Evolutionary conservation across 2,888 invertebrate genomes (phyloP).

Genomic region (Copidosoma aretas): DNA sequence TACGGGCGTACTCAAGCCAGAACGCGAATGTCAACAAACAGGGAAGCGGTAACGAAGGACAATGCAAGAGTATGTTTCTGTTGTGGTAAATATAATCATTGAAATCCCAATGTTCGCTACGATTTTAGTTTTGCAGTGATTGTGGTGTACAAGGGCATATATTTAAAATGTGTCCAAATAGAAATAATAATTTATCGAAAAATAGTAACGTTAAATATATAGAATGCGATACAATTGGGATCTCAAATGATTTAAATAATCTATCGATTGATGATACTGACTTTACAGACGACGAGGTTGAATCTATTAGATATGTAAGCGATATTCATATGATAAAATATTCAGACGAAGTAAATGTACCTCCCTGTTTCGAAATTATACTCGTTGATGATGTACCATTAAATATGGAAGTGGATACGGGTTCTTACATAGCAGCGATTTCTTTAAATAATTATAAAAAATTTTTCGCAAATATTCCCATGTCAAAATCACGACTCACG

Average conservation of each 20-base stretch:
- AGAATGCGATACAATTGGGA: background rate
- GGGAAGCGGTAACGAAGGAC: too few relatives aligned
- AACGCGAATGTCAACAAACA: too few relatives aligned
- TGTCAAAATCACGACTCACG: too few relatives aligned
- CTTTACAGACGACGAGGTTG: background rate
- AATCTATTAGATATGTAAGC: background rate
- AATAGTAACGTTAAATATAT: background rate
- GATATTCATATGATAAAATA: background rate
- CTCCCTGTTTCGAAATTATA: background rate
- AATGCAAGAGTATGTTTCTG: too few relatives aligned
- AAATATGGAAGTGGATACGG: background rate
- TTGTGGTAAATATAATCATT: too few relatives aligned
- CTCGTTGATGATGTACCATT: background rate
- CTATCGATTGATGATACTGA: background rate
- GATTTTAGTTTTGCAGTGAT: too few relatives aligned
- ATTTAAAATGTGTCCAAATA: constrained; percentile 22
- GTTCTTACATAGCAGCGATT: background rate
- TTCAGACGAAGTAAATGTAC: background rate
- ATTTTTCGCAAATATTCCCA: too few relatives aligned
- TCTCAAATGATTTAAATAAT: background rate
- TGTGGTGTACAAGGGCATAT: too few relatives aligned
- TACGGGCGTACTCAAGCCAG: too few relatives aligned
- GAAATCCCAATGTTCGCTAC: too few relatives aligned
- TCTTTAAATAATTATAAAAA: too few relatives aligned
- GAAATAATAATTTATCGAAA: constrained; percentile 2